Percentiles rank a stretch among this genome's conserved stretches.
Conservation (phyloP, 2,797 vertebrate genomes). For the Tenualosa thibaudeaui region DNA sequence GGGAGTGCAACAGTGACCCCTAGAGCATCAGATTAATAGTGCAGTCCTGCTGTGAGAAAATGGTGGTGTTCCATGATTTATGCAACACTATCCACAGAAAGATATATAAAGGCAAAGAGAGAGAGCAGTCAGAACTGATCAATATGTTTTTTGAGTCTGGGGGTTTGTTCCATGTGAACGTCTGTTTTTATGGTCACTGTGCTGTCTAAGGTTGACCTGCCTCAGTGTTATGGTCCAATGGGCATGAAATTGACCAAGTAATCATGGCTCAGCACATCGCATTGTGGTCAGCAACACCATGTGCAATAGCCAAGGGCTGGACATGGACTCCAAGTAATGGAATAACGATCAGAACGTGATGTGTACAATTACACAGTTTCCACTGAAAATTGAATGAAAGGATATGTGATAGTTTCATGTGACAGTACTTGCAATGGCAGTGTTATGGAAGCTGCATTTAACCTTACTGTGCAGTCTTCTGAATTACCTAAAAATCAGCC, state of each 20-base stretch:
- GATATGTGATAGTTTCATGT: neutral
- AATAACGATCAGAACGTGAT: neutral
- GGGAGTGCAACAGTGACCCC: conserved; percentile 49
- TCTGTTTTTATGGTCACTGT: conserved; percentile 5
- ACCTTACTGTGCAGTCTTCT: neutral
- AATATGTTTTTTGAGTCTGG: conserved; percentile 17
- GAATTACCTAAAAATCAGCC: no score
- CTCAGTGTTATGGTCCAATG: neutral
- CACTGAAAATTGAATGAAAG: neutral
- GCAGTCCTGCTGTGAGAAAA: neutral
- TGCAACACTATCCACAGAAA: conserved; percentile 25
- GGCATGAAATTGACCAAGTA: conserved; percentile 19
- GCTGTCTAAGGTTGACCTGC: neutral
- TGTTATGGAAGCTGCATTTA: neutral
- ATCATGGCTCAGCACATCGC: conserved; percentile 4
- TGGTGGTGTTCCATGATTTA: conserved; percentile 20
- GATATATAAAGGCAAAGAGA: conserved; percentile 23
- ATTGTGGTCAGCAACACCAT: conserved; percentile 6
- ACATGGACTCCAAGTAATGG: neutral
- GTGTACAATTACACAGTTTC: neutral
- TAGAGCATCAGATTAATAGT: conserved; percentile 23
- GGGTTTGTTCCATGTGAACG: neutral
- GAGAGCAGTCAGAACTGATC: conserved; percentile 10
- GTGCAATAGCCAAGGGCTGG: neutral
- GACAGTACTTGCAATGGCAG: neutral